Conservation (phyloP, 2,797 vertebrate species). For the Cryptoprocta ferox region DNA sequence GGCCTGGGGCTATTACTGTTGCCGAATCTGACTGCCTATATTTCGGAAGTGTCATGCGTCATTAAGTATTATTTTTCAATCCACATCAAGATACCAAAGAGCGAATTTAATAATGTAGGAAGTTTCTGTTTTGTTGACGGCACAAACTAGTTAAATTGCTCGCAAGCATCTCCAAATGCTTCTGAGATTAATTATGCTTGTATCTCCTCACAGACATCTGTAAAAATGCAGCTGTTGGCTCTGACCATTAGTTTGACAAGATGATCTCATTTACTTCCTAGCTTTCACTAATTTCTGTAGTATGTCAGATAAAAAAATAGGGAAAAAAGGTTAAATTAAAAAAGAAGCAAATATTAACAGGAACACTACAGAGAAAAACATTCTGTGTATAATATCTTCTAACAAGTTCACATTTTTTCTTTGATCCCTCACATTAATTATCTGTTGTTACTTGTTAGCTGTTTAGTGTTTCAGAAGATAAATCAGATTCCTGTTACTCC, state of each 20-base stretch:
- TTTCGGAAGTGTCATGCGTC: not conserved
- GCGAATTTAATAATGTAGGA: constrained; percentile 1
- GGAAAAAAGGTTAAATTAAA: not conserved
- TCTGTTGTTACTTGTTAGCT: too few species aligned
- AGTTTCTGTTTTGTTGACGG: not conserved
- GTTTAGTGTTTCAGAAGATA: not conserved
- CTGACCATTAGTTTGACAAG: not conserved
- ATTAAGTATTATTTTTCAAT: constrained; percentile 30
- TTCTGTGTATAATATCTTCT: not conserved
- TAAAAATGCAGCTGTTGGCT: not conserved
- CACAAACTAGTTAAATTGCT: not conserved
- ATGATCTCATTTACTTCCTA: not conserved
- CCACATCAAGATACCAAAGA: not conserved
- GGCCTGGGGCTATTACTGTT: not conserved
- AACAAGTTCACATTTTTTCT: not conserved
- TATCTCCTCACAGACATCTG: not conserved
- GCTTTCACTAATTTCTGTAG: not conserved
- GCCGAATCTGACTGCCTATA: not conserved
- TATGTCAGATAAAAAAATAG: not conserved
- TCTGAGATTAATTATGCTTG: not conserved
- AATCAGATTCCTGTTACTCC: not conserved
- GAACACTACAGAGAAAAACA: not conserved
- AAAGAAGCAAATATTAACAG: not conserved
- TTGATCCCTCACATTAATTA: not conserved
- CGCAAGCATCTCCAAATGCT: not conserved